Conservation (phyloP, 2,888 invertebrate genomes). For the Clunio marinus region DNA sequence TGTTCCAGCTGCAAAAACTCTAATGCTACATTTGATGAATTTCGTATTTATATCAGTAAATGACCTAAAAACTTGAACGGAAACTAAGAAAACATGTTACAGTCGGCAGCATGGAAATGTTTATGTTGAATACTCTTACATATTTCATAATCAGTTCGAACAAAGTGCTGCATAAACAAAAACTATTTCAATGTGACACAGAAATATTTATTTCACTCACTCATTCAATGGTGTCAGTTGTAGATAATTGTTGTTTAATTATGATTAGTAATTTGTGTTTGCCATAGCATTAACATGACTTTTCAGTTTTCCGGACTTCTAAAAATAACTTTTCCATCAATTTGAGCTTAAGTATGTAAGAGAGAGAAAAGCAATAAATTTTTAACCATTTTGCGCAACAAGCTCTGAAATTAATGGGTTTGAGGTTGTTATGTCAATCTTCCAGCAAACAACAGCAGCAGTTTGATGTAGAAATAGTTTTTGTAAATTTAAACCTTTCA, state of each 20-base stretch:
- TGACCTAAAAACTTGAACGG: slow-evolving; percentile 23
- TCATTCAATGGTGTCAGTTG: slow-evolving; percentile 11
- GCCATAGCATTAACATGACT: slow-evolving; percentile 18
- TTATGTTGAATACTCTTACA: not conserved
- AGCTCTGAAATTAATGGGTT: not conserved
- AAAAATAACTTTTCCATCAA: too few species aligned
- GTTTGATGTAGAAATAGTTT: not conserved
- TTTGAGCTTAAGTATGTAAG: too few species aligned
- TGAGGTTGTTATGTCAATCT: slow-evolving; percentile 16
- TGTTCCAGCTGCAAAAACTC: not conserved
- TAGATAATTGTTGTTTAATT: slow-evolving; percentile 32
- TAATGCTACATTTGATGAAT: not conserved
- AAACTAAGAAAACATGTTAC: not conserved
- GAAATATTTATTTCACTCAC: not conserved
- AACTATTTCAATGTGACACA: slow-evolving; percentile 8
- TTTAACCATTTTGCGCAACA: not conserved
- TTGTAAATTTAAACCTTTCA: not conserved
- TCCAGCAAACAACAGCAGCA: too few species aligned
- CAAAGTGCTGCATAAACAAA: too few species aligned
- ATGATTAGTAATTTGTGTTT: slow-evolving; percentile 36
- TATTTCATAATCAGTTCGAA: not conserved
- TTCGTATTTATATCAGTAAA: slow-evolving; percentile 14
- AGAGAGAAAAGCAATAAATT: not conserved
- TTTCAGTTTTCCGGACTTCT: not conserved
- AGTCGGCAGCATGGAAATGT: not conserved